Percentiles rank a stretch among this genome's conserved stretches.
phyloP scores from a whole-genome alignment of 35 echinoderm and acorn worm species.

The Ptychodera flava region DNA sequence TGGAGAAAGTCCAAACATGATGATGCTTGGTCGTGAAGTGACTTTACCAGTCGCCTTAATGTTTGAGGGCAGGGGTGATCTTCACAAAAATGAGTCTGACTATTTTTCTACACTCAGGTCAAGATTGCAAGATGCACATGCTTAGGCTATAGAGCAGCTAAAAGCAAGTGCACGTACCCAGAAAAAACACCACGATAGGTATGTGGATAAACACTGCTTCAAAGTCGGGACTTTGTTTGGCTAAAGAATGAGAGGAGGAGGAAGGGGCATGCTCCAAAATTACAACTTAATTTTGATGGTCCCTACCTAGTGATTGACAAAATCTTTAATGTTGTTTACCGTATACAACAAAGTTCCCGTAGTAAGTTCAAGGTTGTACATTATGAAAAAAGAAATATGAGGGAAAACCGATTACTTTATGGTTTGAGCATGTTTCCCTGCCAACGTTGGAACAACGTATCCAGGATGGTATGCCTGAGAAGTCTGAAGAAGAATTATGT shows the following conservation, averaged over 20 bases:
- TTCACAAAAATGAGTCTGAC: neutral
- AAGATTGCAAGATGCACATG: neutral
- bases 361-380: constrained; percentile 45
- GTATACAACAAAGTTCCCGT: constrained; percentile 15
- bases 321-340: constrained; percentile 48
- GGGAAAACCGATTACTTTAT: too few relatives aligned
- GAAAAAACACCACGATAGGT: constrained; percentile 37
- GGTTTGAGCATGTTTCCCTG: too few relatives aligned
- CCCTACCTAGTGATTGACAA: constrained; percentile 30
- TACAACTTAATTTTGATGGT: constrained; percentile 39
- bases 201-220: neutral
- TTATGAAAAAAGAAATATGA: too few relatives aligned
- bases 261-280: constrained; percentile 30
- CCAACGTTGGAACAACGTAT: too few relatives aligned
- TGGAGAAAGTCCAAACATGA: neutral
- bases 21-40: constrained; percentile 7
- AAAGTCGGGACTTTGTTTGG: constrained; percentile 30
- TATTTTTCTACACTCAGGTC: neutral
- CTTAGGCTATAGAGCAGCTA: neutral
- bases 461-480: too few relatives aligned
- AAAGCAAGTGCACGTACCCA: neutral
- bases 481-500: too few relatives aligned
- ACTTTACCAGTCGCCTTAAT: neutral
- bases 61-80: neutral
- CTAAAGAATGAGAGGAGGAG: constrained; percentile 3